Percentiles rank a stretch among this genome's conserved stretches.
These are phyloP conservation scores for Myoxocephalus aenaeus DNA, from an alignment of 2,797 vertebrate species.

Conservation along the genomic window DNA sequence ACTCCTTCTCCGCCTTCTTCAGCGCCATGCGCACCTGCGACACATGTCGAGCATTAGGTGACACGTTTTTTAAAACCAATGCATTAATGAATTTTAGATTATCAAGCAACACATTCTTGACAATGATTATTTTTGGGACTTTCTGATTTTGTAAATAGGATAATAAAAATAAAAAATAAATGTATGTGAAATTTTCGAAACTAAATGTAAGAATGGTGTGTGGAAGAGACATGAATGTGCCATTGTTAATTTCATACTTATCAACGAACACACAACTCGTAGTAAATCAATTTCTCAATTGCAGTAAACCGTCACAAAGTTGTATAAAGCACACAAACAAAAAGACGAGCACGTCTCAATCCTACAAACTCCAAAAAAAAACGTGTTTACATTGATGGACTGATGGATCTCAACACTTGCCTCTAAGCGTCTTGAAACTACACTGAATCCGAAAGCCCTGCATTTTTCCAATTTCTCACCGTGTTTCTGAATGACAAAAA, in stretches of 20 bases:
- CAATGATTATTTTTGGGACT: not conserved
- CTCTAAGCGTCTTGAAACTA: not conserved
- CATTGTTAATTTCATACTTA: not conserved
- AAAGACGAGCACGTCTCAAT: not conserved
- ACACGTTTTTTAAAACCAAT: constrained; percentile 16
- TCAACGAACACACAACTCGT: not conserved
- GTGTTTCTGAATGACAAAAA: constrained; percentile 17
- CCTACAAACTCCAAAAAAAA: not conserved
- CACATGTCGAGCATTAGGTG: not conserved
- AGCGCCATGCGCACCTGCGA: constrained; percentile 95
- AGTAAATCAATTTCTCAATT: not conserved
- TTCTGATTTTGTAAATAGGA: not conserved
- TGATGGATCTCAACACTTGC: not conserved
- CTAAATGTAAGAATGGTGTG: not conserved
- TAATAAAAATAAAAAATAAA: not conserved
- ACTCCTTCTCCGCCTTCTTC: constrained; percentile 96
- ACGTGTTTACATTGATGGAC: not conserved
- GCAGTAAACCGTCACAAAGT: not conserved
- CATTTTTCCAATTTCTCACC: not conserved
- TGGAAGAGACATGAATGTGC: not conserved
- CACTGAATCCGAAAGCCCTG: not conserved
- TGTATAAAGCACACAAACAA: not conserved
- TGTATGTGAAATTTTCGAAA: not conserved
- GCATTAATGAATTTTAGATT: not conserved
- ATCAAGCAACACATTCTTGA: not conserved